Evolutionary conservation across 2,797 vertebrate species (phyloP), one percentile per base, ranked within the genome.

Genomic region (Apogon talboti): DNA sequence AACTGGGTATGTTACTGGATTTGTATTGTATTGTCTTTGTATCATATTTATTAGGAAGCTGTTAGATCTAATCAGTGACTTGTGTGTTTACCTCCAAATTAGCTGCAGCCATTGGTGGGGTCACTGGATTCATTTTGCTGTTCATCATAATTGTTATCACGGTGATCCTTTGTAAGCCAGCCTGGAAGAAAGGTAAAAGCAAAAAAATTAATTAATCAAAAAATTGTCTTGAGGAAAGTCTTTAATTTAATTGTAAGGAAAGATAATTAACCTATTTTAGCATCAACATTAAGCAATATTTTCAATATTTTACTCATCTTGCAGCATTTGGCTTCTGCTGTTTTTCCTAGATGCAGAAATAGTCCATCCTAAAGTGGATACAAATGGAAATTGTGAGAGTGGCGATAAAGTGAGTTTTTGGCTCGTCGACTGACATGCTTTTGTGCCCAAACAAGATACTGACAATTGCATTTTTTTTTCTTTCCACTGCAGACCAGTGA

Each of bases 371-470:
- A 85, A 83, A 76, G 46, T 84, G n/a, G 88, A 89, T 79, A 68
- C 84, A 79, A 92, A 91, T 69, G 90, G 86, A 51, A 91, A 88
- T 33, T 81, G 78, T 59, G 66, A 90, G 19, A 76, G 41, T 37
- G 53, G 7, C 16, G 63, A 77, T 38, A 42, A 84, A 66, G 91
- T 92, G 57, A 86, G 91, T 18, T 7, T 7, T 57, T 48, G 1
- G 11, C 4, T 50, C 61, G 14, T 69, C 6, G 11, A 19, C 6
- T 64, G 11, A 54, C 63, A 16, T 13, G 18, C 12, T 18, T 5
- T 5, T 63, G 5, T 63, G 8, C 7, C 8, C 0, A 12, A 37
- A 41, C 41, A 55, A 11, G 0, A 38, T 30, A 52, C 41, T 19
- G 12, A 58, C 13, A 45, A 18, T 46, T 2, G 35, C 21, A 57